Evolutionary conservation across 2,113 vertebrate species (phyloP).

Genomic region (Hystrix cristata): DNA sequence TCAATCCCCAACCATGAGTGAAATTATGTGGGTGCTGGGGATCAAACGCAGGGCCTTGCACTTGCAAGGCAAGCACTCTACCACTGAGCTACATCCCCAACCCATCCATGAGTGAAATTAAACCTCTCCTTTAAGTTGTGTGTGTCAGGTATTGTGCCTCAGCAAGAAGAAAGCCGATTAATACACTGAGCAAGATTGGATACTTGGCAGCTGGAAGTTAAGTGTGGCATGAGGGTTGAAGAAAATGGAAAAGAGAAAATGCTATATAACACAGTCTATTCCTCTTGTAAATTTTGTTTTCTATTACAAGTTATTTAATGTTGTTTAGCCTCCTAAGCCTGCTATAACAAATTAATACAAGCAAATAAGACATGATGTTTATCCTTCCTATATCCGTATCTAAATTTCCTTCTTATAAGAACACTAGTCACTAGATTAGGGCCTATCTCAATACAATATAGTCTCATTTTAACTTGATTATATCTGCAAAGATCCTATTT

Average conservation of each 20-base stretch:
- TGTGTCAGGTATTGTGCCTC: neutral
- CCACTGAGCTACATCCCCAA: too few relatives aligned
- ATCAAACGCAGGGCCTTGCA: too few relatives aligned
- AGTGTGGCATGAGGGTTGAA: neutral
- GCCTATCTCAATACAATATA: neutral
- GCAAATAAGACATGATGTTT: neutral
- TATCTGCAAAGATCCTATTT: neutral
- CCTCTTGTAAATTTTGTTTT: neutral
- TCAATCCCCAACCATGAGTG: neutral
- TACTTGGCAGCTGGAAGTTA: neutral
- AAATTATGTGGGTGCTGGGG: too few relatives aligned
- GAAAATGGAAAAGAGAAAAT: constrained; percentile 17
- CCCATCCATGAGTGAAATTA: too few relatives aligned
- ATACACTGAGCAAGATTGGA: neutral
- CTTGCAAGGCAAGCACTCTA: too few relatives aligned
- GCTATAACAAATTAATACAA: neutral
- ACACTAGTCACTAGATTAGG: neutral
- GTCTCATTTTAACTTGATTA: neutral
- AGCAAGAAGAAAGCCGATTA: neutral
- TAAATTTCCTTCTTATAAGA: neutral
- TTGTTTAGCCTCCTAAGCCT: neutral
- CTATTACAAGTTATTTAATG: neutral
- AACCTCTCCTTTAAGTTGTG: neutral
- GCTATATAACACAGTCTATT: neutral
- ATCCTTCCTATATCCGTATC: neutral